Conservation (phyloP, 2,888 invertebrate genomes). For the Eilema griseolum region DNA sequence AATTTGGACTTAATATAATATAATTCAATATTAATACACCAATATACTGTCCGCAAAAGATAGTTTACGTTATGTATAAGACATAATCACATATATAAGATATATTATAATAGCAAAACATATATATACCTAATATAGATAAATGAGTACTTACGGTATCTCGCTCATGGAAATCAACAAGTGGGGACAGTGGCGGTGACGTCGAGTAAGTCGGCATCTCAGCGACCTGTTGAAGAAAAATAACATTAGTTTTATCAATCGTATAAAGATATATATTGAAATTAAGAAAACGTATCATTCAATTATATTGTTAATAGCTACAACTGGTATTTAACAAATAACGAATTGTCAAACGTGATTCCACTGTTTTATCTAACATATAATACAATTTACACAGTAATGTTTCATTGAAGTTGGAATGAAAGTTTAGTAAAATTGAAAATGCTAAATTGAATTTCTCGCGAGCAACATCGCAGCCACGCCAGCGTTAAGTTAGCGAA, state of each 20-base stretch:
- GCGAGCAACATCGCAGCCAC: not conserved
- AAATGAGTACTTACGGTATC: conserved; percentile 3
- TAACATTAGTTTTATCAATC: not conserved
- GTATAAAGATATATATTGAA: not conserved
- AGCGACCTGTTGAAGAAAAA: conserved; percentile 6
- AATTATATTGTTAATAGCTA: not conserved
- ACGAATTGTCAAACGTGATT: not conserved
- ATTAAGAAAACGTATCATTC: not conserved
- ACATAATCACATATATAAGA: too few relatives aligned
- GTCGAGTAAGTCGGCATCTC: not conserved
- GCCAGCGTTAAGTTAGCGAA: not conserved
- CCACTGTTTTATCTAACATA: too few relatives aligned
- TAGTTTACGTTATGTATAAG: too few relatives aligned
- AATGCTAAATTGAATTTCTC: not conserved
- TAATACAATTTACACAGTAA: not conserved
- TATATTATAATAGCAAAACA: too few relatives aligned
- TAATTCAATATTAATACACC: not conserved
- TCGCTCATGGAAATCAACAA: not conserved
- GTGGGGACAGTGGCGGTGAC: not conserved
- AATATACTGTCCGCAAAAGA: not conserved
- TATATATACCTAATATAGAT: not conserved
- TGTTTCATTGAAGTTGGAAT: not conserved
- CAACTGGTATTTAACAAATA: not conserved
- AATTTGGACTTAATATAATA: too few relatives aligned
- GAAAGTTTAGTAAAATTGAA: not conserved